Conservation (phyloP, 2,113 vertebrate species). For the Nymphicus hollandicus region DNA sequence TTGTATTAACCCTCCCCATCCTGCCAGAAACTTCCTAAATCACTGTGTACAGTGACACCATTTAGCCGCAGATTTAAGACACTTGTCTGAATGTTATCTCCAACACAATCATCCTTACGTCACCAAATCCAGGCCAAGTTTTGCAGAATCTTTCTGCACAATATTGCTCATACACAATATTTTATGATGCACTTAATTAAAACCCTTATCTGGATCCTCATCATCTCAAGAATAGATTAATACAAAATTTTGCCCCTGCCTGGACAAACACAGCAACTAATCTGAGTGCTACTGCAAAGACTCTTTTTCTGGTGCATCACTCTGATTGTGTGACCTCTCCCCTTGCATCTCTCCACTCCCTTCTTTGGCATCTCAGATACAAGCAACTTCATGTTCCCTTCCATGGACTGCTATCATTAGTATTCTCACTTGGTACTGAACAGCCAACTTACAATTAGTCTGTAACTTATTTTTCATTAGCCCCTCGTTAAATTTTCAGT, state of each 20-base stretch:
- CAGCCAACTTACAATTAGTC: not conserved
- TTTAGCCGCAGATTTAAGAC: not conserved
- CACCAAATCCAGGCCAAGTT: not conserved
- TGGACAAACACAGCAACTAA: not conserved
- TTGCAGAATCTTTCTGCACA: not conserved
- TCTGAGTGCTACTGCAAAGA: not conserved
- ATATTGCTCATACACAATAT: not conserved
- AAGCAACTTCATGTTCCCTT: not conserved
- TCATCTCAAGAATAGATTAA: not conserved
- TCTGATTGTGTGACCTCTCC: not conserved
- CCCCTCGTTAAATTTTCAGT: not conserved
- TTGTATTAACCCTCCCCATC: not conserved
- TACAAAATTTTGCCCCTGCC: not conserved
- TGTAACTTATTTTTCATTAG: slow-evolving; percentile 13
- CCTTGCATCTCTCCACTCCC: not conserved
- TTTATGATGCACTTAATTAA: not conserved
- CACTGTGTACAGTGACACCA: not conserved
- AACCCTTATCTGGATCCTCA: not conserved
- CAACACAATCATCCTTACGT: not conserved
- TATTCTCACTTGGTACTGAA: not conserved
- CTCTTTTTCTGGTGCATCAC: not conserved
- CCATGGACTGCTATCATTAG: not conserved
- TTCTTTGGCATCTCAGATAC: not conserved
- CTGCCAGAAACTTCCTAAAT: not conserved
- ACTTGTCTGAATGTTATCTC: not conserved